Evolutionary conservation across 2,797 vertebrate species (phyloP).

Genomic region (Amphiprion clarkii): DNA sequence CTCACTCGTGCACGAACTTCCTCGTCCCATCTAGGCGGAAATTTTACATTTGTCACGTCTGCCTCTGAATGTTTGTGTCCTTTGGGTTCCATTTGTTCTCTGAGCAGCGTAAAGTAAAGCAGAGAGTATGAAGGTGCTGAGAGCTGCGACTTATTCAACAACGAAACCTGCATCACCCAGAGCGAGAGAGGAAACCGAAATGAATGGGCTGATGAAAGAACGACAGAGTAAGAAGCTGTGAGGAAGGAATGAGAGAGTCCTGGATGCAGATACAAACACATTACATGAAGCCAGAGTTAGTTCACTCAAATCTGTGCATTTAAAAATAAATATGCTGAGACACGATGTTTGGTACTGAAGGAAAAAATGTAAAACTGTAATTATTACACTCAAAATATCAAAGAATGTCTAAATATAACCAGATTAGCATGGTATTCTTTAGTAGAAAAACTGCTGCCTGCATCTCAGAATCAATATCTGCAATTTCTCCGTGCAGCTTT

Average conservation of each 20-base stretch:
- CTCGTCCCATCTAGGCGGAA: constrained; percentile 56
- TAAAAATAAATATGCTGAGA: neutral
- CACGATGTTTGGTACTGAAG: too few relatives aligned
- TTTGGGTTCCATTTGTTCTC: constrained; percentile 26
- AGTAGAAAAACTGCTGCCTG: neutral
- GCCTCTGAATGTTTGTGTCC: constrained; percentile 13
- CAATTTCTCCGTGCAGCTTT: neutral
- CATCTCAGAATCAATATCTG: neutral
- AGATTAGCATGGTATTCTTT: too few relatives aligned
- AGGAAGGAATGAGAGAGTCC: constrained; percentile 15
- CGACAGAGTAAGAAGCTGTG: constrained; percentile 23
- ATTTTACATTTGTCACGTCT: constrained; percentile 64
- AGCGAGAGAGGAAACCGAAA: constrained; percentile 62
- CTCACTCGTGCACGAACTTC: constrained; percentile 33
- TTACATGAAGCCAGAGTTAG: neutral
- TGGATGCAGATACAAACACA: neutral
- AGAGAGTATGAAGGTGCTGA: constrained; percentile 56
- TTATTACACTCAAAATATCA: neutral
- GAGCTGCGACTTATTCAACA: constrained; percentile 46
- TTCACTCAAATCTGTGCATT: neutral
- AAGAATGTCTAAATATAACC: neutral
- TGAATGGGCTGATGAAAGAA: constrained; percentile 71
- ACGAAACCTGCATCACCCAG: constrained; percentile 26
- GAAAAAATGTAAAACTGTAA: too few relatives aligned
- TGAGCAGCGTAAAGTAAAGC: constrained; percentile 12